Percentiles rank a stretch among this genome's conserved stretches.
Evolutionary conservation across 2,888 invertebrate species (phyloP).

Genomic region (Philopedon plagiatum): DNA sequence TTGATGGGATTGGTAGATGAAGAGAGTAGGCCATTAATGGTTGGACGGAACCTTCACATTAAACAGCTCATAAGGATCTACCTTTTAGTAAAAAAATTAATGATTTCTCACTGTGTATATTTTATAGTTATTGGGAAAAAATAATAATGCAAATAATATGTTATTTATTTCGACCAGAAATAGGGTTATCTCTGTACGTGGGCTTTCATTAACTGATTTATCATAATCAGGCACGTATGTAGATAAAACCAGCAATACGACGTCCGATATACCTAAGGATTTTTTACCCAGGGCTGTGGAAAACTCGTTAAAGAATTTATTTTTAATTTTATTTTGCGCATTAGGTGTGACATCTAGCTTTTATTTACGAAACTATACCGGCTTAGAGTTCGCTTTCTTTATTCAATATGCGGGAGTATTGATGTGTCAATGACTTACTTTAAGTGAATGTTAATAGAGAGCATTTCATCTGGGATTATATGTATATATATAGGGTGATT

Average conservation of each 20-base stretch:
- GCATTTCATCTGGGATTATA: too few species aligned
- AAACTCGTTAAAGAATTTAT: not conserved
- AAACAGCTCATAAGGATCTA: too few species aligned
- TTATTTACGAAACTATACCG: not conserved
- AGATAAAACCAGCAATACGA: not conserved
- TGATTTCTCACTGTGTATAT: not conserved
- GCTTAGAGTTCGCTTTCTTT: too few species aligned
- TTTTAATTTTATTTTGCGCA: not conserved
- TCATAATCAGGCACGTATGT: not conserved
- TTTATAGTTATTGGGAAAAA: not conserved
- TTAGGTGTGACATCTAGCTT: not conserved
- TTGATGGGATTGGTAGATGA: too few species aligned
- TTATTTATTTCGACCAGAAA: not conserved
- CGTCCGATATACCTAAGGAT: not conserved
- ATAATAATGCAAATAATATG: not conserved
- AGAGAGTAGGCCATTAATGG: too few species aligned
- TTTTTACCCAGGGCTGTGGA: not conserved
- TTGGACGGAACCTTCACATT: too few species aligned
- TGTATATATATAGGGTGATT: too few species aligned
- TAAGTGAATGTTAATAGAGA: too few species aligned
- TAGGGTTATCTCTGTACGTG: conserved; percentile 5
- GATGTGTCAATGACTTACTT: too few species aligned
- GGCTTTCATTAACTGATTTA: not conserved
- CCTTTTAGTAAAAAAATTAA: too few species aligned
- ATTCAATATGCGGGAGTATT: too few species aligned